These are phyloP conservation scores for Myripristis jacobus DNA, from an alignment of 2,797 vertebrate genomes.

Conservation along the genomic window DNA sequence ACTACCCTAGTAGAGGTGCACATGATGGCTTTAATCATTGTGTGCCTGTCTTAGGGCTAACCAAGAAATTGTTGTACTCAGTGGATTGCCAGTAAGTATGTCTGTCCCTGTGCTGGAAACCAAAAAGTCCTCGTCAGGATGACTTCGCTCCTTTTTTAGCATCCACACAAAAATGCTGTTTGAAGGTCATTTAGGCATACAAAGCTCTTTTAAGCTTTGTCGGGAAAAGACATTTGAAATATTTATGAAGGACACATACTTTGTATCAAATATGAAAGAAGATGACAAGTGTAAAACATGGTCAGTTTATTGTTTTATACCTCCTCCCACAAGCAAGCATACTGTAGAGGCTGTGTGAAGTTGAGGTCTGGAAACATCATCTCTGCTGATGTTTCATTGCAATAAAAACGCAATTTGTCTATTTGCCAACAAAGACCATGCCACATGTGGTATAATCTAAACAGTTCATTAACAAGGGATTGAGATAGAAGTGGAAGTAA, in stretches of 20 bases:
- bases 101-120: not conserved
- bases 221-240: not conserved
- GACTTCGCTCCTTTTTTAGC: not conserved
- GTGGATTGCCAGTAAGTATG: not conserved
- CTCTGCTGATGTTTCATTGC: too few relatives aligned
- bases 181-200: not conserved
- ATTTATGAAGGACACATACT: not conserved
- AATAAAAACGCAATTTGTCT: not conserved
- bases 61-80: not conserved
- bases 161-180: not conserved
- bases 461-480: too few relatives aligned
- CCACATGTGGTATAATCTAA: too few relatives aligned
- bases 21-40: constrained; percentile 26
- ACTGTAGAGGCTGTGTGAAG: too few relatives aligned
- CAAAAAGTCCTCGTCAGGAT: not conserved
- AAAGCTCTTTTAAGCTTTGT: not conserved
- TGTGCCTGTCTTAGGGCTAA: not conserved
- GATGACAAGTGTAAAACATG: not conserved
- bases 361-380: too few relatives aligned
- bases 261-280: not conserved
- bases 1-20: not conserved
- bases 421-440: too few relatives aligned
- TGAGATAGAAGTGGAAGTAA: too few relatives aligned
- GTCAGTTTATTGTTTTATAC: not conserved
- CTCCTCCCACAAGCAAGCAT: not conserved